A percentile compares a stretch with the other conserved stretches of the same genome.
phyloP scores from a whole-genome alignment of 1,140 invertebrate genomes.

The Periplaneta americana region DNA sequence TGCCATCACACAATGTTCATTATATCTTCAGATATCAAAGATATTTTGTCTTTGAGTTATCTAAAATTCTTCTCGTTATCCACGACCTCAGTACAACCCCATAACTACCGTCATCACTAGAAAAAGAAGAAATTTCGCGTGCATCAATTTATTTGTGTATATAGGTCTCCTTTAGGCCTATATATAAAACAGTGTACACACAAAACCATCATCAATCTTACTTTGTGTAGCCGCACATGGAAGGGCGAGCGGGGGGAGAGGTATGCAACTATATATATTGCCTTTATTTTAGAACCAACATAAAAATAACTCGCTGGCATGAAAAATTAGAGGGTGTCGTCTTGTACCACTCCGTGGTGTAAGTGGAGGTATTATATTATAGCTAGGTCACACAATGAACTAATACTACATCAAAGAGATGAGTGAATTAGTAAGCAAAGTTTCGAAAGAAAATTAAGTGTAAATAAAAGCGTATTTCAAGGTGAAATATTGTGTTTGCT shows the following conservation, averaged over 20 bases:
- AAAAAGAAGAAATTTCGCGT: background rate
- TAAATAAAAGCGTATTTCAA: too few species aligned
- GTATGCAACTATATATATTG: background rate
- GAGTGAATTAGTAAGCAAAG: too few species aligned
- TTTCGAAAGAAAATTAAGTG: too few species aligned
- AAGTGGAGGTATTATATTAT: background rate
- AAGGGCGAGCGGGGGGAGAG: background rate
- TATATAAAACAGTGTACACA: background rate
- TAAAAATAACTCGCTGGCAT: background rate
- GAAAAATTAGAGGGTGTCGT: background rate
- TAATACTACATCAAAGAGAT: background rate
- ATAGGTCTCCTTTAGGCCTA: background rate
- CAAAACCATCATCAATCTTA: background rate
- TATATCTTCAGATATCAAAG: too few species aligned
- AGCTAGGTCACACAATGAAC: background rate
- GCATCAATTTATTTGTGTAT: background rate
- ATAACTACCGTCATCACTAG: background rate
- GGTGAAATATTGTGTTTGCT: too few species aligned
- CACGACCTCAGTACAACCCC: too few species aligned
- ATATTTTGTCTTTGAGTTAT: too few species aligned
- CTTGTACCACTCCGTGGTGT: background rate
- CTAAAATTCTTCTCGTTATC: too few species aligned
- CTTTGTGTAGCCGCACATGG: background rate
- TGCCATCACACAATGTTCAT: too few species aligned
- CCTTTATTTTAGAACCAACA: background rate